Evolutionary conservation across 2,797 vertebrate genomes (phyloP).

Genomic region (Rhinophrynus dorsalis): DNA sequence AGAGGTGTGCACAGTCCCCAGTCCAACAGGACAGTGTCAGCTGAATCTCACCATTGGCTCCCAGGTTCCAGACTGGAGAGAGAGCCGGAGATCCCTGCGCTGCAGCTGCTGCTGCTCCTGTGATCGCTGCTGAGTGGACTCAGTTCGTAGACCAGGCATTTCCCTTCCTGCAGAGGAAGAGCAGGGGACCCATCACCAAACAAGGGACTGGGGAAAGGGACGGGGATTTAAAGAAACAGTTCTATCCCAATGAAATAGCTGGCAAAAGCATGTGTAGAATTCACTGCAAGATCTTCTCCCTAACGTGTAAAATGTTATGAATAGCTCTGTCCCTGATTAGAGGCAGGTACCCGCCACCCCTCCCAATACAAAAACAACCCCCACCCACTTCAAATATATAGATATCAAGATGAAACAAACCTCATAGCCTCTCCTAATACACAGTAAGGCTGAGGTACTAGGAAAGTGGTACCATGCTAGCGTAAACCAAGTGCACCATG

Average conservation of each 20-base stretch:
- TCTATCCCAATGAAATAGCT: background rate
- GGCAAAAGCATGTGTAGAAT: conserved; percentile 2
- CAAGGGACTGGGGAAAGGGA: background rate
- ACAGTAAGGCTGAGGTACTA: background rate
- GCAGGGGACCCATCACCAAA: conserved; percentile 47
- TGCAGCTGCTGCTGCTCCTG: background rate
- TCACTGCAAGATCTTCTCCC: conserved; percentile 4
- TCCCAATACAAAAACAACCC: background rate
- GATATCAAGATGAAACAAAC: no score
- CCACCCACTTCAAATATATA: background rate
- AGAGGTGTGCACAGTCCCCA: conserved; percentile 1
- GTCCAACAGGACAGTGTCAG: conserved; percentile 9
- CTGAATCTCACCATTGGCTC: background rate
- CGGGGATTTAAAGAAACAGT: conserved; percentile 55
- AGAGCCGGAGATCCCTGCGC: background rate
- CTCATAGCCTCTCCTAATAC: background rate
- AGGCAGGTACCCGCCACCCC: background rate
- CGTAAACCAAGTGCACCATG: no score
- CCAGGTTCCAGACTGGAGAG: conserved; percentile 35
- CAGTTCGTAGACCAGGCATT: conserved; percentile 66
- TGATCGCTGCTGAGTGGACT: conserved; percentile 37
- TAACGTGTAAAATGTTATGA: background rate
- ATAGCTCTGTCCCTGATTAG: background rate
- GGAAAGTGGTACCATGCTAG: no score
- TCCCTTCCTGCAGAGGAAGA: conserved; percentile 72